Base-by-base conservation (phyloP, 2,888 invertebrate genomes). In the Perizoma affinitatum region DNA sequence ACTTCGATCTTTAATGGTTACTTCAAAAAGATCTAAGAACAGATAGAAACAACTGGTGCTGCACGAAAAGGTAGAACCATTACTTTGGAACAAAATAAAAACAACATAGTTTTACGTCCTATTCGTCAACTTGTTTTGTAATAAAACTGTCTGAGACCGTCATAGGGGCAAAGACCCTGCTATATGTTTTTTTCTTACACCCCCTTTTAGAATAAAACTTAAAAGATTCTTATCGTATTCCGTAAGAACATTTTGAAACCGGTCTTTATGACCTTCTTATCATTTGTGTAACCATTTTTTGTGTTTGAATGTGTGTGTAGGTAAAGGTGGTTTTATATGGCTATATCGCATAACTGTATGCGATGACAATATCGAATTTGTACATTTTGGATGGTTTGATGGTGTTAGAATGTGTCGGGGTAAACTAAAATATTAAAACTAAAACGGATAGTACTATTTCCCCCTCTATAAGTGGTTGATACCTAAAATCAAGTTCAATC, bases 121-220 rank as follows among this genome's bases (percentile, higher is more conserved):
- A 84, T 87, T 83, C 85, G 84, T 88, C 87, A 88, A 82, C 83
- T 79, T 84, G 83, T 83, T 84, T 79, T 72, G 79, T 80, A 84
- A 87, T 88, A 89, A 86, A 90, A 87, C 84, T 83, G 79, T 79
- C 80, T 81, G 76, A 72, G 79, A 78, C 76, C 83, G 80, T 86
- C 84, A 84, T 76, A 82, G 73, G 83, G 76, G 79, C 86, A 86
- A 81, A 79, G 82, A 87, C 85, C 84, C 75, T 72, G 76, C 62
- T 79, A 84, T 84, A 72, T 75, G 77, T 68, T 80, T 83, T 80
- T 75, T 72, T 74, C 78, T 78, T 71, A 74, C 82, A 86, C 86
- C 86, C 85, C 82, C 83, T 87, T 79, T 47, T 40, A 44, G 4
- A 77, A 82, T 61, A 83, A 84, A 78, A 72, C 10, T 80, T 76